Evolutionary conservation across 2,797 vertebrate species (phyloP).

Genomic region (Tadarida brasiliensis): DNA sequence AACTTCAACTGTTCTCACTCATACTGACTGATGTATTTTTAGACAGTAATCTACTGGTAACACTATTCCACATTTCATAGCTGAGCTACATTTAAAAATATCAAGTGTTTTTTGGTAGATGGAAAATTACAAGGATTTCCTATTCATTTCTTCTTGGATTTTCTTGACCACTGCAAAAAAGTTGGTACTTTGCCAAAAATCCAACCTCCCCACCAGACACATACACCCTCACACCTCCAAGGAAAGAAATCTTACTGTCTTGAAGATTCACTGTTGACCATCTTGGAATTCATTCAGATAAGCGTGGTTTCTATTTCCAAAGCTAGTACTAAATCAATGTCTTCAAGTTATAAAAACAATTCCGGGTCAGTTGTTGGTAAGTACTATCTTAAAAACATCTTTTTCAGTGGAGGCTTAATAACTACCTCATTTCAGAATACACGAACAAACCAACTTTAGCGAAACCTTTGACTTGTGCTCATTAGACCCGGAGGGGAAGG

Average conservation of each 20-base stretch:
- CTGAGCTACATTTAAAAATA: background rate
- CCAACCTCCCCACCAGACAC: background rate
- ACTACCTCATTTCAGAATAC: conserved; percentile 10
- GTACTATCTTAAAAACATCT: background rate
- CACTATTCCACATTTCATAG: background rate
- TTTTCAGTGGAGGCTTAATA: background rate
- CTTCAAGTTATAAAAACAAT: conserved; percentile 31
- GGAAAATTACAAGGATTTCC: background rate
- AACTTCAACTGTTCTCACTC: conserved; percentile 6
- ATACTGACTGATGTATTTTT: background rate
- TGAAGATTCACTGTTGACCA: background rate
- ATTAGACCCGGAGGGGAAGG: background rate
- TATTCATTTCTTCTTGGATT: conserved; percentile 11
- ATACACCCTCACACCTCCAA: background rate
- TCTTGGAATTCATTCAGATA: background rate
- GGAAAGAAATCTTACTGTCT: background rate
- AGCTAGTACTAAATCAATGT: conserved; percentile 36
- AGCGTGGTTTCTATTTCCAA: conserved; percentile 44
- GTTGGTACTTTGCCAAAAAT: background rate
- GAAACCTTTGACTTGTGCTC: background rate
- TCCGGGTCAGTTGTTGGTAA: background rate
- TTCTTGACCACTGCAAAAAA: conserved; percentile 19
- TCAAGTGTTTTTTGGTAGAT: background rate
- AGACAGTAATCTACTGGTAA: background rate
- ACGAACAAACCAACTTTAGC: background rate